Evolutionary conservation across 2,888 invertebrate species (phyloP), one percentile per base, ranked within the genome.

Genomic region (Orthosia gracilis): DNA sequence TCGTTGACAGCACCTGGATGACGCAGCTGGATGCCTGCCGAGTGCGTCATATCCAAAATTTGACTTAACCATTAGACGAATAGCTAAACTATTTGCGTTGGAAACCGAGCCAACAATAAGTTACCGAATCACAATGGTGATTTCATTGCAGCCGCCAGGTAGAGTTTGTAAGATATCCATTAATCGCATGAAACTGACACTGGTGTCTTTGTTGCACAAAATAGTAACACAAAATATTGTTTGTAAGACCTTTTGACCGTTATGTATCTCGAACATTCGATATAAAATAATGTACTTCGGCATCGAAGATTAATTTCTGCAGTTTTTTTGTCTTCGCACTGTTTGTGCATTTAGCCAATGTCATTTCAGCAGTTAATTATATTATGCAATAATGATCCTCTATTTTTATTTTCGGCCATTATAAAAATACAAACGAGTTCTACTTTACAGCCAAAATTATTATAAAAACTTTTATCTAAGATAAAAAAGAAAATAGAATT

Each of bases 1-100:
- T 92, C 90, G 92, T 91, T 92, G 92, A 91, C 92, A 91, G 90
- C 77, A 89, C 91, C 90, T 89, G 88, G 66, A 77, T 92, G 93
- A 93, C 92, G 92, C 89, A 89, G 82, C 78, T 83, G 83, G 82
- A 90, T 89, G 79, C 89, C 82, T 74, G 80, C 77, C 82, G 78
- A 75, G 82, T 94, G 93, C 92, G 93, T 94, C 94, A 94, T 78
- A 82, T 80, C 76, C 85, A 85, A 90, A 91, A 90, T 89, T 90
- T 87, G 85, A 88, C 87, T 87, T 86, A 87, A 85, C 85, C 86
- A 89, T 87, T 87, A 88, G 87, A 88, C 87, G 86, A 91, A 90
- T 88, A 89, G 82, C 85, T 85, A 86, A 83, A 89, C 85, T 87
- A 87, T 88, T 88, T 83, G 82, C 78, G 81, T 85, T 82, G 84